A percentile compares a stretch with the other conserved stretches of the same genome.
These are phyloP conservation scores for Nymphalis polychloros DNA, from an alignment of 2,888 invertebrate genomes.

Conservation along the genomic window DNA sequence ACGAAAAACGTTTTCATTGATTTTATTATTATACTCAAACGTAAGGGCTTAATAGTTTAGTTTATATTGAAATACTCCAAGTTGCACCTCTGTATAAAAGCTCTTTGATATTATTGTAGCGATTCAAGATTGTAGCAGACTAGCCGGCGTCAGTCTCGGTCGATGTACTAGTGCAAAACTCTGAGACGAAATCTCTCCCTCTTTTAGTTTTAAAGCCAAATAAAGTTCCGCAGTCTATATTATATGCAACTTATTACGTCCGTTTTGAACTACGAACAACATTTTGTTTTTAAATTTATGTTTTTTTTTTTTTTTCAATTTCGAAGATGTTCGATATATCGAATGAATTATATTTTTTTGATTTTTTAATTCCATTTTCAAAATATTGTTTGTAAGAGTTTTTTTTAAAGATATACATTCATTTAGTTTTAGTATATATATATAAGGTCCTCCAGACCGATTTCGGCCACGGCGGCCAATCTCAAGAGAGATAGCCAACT, in stretches of 20 bases:
- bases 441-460: no score
- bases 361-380: no score
- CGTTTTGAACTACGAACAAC: background rate
- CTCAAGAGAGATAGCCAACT: no score
- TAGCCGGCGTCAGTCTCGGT: constrained; percentile 71
- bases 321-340: no score
- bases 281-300: background rate
- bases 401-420: background rate
- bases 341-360: no score
- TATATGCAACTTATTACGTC: background rate
- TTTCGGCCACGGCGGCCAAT: no score
- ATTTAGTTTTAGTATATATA: background rate
- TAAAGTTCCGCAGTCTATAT: constrained; percentile 10
- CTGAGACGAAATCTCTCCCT: constrained; percentile 32
- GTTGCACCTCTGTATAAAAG: constrained; percentile 38
- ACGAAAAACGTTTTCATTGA: no score
- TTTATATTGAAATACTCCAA: constrained; percentile 6
- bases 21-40: background rate
- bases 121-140: constrained; percentile 69
- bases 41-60: background rate
- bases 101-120: constrained; percentile 64
- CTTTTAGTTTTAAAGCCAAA: constrained; percentile 20
- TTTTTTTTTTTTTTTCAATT: background rate
- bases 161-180: constrained; percentile 58
- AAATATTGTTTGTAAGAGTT: no score